Base-by-base conservation (phyloP, 2,888 invertebrate genomes). In the Acanthococcus lagerstroemiae region DNA sequence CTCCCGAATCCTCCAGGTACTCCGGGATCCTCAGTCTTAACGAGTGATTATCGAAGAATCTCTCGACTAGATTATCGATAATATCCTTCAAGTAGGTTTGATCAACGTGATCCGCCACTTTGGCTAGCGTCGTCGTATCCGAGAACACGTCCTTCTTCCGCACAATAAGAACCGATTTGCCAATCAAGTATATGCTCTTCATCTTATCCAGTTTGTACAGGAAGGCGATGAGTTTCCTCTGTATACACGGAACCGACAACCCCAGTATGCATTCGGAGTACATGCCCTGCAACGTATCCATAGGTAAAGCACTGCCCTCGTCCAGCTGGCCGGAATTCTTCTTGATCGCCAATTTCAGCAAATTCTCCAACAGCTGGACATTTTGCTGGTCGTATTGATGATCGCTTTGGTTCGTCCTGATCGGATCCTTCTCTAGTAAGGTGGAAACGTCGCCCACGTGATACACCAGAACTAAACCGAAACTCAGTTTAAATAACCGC, bases 1-100 rank as follows among this genome's bases (percentile, higher is more conserved):
- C 44, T 12, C 55, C 27, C 9, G 26, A 48, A 30, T 65, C 67
- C 12, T 57, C 50, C 19, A 68, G 56, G 37, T 65, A 60, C 24
- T 26, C 12, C 1, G 69, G 71, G 2, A 70, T 55, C 44, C 68
- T 66, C 44, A 74, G 66, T 37, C 74, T 68, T 37, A 84, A 73
- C 0, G 81, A 77, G 68, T 82, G 82, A 24, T 77, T 79, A 52
- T 81, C 79, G 70, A 83, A 83, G 71, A 83, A 83, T 15, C 77
- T 74, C 17, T 82, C 80, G 1, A 83, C 77, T 30, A 79, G 79
- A 56, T 75, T 74, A 65, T 83, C 82, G 44, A 83, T 81, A 70
- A 77, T 66, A 15, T 65, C 57, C 22, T 67, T 67, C 6, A 67
- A 22, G 21, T 63, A 56, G n/a, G 26, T 27, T 19, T 55, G 56